A percentile compares a stretch with the other conserved stretches of the same genome.
phyloP scores from a whole-genome alignment of 1,140 invertebrate species.

The Drosophila setifemur region DNA sequence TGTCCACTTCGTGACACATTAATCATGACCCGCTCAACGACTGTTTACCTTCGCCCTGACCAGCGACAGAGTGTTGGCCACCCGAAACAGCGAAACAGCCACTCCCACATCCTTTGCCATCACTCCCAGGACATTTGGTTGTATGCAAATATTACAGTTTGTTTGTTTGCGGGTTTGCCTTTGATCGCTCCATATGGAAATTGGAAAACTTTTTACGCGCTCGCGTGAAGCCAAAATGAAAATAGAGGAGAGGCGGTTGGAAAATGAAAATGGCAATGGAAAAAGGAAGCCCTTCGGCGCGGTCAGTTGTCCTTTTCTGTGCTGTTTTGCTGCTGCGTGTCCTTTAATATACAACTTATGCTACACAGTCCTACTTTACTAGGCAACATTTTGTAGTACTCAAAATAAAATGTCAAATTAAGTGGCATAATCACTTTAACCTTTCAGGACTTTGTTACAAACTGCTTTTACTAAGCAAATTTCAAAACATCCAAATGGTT shows the following conservation, averaged over 20 bases:
- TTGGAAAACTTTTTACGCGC: conserved; percentile 70
- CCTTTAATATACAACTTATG: conserved; percentile 25
- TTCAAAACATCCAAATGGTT: too few species aligned
- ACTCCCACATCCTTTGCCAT: not conserved
- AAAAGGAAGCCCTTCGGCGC: not conserved
- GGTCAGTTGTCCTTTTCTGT: conserved; percentile 59
- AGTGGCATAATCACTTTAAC: too few species aligned
- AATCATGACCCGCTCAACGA: conserved; percentile 77
- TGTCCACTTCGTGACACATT: conserved; percentile 74
- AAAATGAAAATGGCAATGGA: conserved; percentile 20
- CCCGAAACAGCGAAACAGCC: not conserved
- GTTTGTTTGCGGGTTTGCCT: conserved; percentile 55
- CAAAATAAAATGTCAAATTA: not conserved
- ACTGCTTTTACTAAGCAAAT: too few species aligned
- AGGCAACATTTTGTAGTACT: not conserved
- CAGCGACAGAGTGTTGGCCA: not conserved
- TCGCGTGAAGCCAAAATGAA: conserved; percentile 50
- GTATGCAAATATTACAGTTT: conserved; percentile 71
- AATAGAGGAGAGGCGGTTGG: not conserved
- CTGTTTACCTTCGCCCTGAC: conserved; percentile 63
- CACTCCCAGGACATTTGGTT: conserved; percentile 59
- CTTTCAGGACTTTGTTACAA: too few species aligned
- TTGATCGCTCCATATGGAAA: conserved; percentile 71
- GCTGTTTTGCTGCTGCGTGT: conserved; percentile 33
- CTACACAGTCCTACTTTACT: not conserved